Percentiles rank a stretch among this genome's conserved stretches.
These are phyloP conservation scores for Syngnathus floridae DNA, from an alignment of 2,113 vertebrate species.

Conservation along the genomic window DNA sequence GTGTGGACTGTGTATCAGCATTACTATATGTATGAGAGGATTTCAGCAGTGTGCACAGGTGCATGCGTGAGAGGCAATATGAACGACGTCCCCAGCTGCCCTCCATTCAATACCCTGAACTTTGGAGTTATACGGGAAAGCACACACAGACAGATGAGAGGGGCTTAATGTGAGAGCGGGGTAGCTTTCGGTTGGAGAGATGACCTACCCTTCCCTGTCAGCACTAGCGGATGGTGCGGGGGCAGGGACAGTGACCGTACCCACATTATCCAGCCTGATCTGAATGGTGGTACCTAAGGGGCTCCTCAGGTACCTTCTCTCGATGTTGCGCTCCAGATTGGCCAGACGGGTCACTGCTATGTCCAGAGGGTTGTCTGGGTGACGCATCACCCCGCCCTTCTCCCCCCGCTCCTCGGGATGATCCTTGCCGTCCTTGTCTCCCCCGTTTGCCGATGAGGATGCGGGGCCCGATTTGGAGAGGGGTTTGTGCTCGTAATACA, in stretches of 20 bases:
- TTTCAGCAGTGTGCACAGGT: background rate
- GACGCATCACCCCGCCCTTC: conserved; percentile 83
- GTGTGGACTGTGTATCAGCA: too few relatives aligned
- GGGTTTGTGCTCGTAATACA: conserved; percentile 97
- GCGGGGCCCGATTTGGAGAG: conserved; percentile 74
- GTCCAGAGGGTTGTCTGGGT: conserved; percentile 98
- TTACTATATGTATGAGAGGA: background rate
- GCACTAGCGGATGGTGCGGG: conserved; percentile 99
- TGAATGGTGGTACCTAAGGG: conserved; percentile 99
- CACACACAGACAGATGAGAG: conserved; percentile 63
- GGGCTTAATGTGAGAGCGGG: conserved; percentile 81
- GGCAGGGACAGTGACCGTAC: conserved; percentile 99
- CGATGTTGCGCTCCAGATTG: conserved; percentile 99
- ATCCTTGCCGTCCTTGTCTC: conserved; percentile 70
- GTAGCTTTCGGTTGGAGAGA: conserved; percentile 79
- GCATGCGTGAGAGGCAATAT: background rate
- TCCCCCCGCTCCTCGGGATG: conserved; percentile 75
- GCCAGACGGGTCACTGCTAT: conserved; percentile 98
- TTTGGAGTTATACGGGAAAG: conserved; percentile 49
- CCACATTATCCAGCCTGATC: conserved; percentile 99
- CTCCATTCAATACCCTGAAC: conserved; percentile 41
- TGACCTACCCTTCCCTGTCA: conserved; percentile 99
- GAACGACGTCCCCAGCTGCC: background rate
- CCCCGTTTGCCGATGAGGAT: conserved; percentile 62
- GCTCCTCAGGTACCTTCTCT: conserved; percentile 99